A percentile compares a stretch with the other conserved stretches of the same genome.
Evolutionary conservation across 2,797 vertebrate genomes (phyloP).

Genomic region (Psittacula derbiana): DNA sequence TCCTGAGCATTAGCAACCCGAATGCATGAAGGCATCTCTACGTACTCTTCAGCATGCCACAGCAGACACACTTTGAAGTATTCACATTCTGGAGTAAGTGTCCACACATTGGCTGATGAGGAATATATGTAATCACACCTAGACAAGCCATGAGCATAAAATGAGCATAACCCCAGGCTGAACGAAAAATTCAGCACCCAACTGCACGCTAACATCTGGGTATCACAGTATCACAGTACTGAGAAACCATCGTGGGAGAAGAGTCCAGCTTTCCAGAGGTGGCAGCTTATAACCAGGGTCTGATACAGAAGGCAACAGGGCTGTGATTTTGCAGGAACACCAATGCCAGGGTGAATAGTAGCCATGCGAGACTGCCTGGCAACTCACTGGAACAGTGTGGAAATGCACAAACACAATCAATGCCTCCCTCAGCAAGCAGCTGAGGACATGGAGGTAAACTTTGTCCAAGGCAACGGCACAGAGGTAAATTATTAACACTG

Average conservation of each 20-base stretch:
- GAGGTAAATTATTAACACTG: background rate
- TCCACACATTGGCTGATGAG: background rate
- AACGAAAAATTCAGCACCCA: background rate
- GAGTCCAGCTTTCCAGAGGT: background rate
- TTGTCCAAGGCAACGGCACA: background rate
- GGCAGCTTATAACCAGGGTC: background rate
- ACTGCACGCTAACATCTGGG: background rate
- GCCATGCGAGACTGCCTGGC: background rate
- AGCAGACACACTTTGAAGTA: background rate
- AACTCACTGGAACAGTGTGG: background rate
- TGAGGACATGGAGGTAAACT: background rate
- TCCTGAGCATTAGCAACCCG: accelerated
- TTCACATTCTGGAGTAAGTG: background rate
- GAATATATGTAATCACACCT: background rate
- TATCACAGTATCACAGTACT: no score
- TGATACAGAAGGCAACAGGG: background rate
- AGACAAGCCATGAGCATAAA: background rate
- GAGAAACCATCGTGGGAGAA: background rate
- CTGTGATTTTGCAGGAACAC: background rate
- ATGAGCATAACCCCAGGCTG: background rate
- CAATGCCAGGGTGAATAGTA: background rate
- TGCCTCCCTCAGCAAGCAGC: background rate
- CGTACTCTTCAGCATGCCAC: background rate
- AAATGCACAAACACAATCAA: background rate
- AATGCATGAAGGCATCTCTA: background rate